Evolutionary conservation across 2,113 vertebrate species (phyloP), one percentile per base, ranked within the genome.

Genomic region (Galeopterus variegatus): DNA sequence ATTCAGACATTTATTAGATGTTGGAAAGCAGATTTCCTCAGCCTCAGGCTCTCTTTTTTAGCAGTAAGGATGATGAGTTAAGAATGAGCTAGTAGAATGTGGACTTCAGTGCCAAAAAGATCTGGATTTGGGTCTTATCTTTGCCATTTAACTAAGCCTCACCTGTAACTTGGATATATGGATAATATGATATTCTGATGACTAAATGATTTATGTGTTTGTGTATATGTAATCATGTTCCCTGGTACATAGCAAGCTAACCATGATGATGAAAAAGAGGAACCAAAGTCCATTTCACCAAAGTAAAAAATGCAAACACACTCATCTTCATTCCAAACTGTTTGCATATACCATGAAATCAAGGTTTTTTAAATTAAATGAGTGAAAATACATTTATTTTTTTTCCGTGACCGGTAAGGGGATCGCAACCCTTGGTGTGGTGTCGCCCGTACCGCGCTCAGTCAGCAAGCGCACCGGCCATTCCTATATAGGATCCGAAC

Each of bases 121-220:
- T 73, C 60, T 84, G 26, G 36, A 28, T 83, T 94, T 18, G 31
- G 84, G 36, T 96, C 58, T 77, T 80, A 8, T 50, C 28, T 79
- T 18, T 90, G 45, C 58, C 56, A 77, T 13, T 91, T 95, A 96
- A 95, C 36, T 91, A 69, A 90, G 8, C n/a, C 28, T 95, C 26
- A 73, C 28, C 28, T 85, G 6, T 81, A 80, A 54, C 31, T 75
- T 93, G 11, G 19, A 21, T 92, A 50, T 56, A 60, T 88, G 48
- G 90, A 65, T 31, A 87, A 88, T 62, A 54, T 60, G 45, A 21
- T 69, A 50, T 75, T 92, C 77, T 93, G 79, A 86, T 90, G 84
- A 83, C 75, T 92, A 72, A 90, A n/a, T 91, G 24, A 75, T 58
- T 26, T 76, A 6, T 76, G 0, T 54, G 17, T 93, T n/a, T 79